Evolutionary conservation across 35 echinoderm and acorn worm genomes (phyloP).

Genomic region (Heliocidaris tuberculata): DNA sequence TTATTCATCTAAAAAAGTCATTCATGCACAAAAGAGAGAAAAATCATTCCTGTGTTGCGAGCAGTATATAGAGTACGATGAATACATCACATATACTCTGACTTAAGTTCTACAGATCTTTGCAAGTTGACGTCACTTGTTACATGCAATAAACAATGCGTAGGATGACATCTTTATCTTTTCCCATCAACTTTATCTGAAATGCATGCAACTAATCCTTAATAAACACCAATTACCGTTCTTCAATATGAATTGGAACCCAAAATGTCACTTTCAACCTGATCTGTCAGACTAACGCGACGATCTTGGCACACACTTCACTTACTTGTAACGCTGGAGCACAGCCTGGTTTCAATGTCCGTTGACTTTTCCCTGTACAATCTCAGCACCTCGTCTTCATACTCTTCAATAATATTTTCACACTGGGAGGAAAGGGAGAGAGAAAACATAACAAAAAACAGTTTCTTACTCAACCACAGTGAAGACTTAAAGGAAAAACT

Average conservation of each 20-base stretch:
- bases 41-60: no score
- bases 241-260: constrained; percentile 1
- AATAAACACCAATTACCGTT: constrained; percentile 15
- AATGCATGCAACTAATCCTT: constrained; percentile 11
- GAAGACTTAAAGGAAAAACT: not conserved
- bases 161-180: not conserved
- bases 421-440: constrained; percentile 12
- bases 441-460: not conserved
- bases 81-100: not conserved
- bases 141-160: not conserved
- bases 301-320: not conserved
- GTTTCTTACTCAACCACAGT: not conserved
- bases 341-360: constrained; percentile 26
- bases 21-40: no score
- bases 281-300: not conserved
- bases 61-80: not conserved
- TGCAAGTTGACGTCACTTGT: not conserved
- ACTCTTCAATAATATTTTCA: constrained; percentile 42
- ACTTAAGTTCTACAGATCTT: not conserved
- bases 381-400: constrained; percentile 25
- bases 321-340: constrained; percentile 37
- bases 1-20: no score
- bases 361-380: constrained; percentile 15
- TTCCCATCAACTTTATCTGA: not conserved
- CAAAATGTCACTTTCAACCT: not conserved